These are phyloP conservation scores for Chesias legatella DNA, from an alignment of 2,888 invertebrate species.

Conservation along the genomic window DNA sequence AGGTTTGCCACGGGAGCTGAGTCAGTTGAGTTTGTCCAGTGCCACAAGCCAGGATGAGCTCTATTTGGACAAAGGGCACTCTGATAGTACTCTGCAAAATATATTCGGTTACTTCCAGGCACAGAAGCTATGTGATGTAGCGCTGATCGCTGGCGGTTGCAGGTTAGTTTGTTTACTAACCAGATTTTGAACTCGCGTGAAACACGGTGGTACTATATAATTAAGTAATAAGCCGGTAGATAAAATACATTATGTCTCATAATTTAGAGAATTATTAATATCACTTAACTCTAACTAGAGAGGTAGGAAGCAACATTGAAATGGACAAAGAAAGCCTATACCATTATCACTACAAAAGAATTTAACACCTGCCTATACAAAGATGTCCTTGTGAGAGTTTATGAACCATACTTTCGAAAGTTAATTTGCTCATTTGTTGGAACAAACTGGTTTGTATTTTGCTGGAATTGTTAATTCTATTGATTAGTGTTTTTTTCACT, in stretches of 20 bases:
- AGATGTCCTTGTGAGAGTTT: slow-evolving; percentile 20
- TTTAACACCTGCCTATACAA: slow-evolving; percentile 12
- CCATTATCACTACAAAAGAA: slow-evolving; percentile 2
- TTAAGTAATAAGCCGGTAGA: background rate
- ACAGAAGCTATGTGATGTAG: slow-evolving; percentile 92
- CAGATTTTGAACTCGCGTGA: background rate
- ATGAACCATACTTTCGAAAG: slow-evolving; percentile 20
- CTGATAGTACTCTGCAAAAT: slow-evolving; percentile 88
- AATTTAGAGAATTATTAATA: background rate
- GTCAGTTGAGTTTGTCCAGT: slow-evolving; percentile 83
- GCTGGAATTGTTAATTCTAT: slow-evolving; percentile 15
- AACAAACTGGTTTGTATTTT: slow-evolving; percentile 2
- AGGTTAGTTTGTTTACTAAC: slow-evolving; percentile 61
- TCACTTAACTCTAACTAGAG: background rate
- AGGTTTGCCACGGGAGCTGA: slow-evolving; percentile 83
- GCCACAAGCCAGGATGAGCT: slow-evolving; percentile 88
- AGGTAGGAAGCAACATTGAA: background rate
- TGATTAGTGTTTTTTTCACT: too few species aligned
- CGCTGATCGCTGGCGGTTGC: slow-evolving; percentile 88
- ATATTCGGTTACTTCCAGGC: slow-evolving; percentile 91
- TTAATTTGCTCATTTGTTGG: slow-evolving; percentile 1
- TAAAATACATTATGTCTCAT: background rate
- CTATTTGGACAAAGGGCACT: slow-evolving; percentile 88
- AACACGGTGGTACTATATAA: background rate
- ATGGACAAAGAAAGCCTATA: slow-evolving; percentile 7